Percentiles rank a stretch among this genome's conserved stretches.
Evolutionary conservation across 2,888 invertebrate species (phyloP).

Genomic region (Hypercompe scribonia): DNA sequence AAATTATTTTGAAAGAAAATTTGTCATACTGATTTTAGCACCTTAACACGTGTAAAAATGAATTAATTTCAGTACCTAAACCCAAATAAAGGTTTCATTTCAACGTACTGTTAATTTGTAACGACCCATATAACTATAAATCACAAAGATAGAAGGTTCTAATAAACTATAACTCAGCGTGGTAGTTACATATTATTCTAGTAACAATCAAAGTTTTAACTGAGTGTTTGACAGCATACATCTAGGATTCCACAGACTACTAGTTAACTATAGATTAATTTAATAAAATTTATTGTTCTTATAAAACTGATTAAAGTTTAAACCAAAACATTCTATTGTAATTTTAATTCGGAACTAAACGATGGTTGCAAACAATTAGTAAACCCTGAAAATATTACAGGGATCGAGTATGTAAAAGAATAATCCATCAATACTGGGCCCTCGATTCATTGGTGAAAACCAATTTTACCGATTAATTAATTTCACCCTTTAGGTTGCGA

Average conservation of each 20-base stretch:
- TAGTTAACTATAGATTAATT: neutral
- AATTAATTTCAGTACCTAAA: too few species aligned
- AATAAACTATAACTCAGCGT: neutral
- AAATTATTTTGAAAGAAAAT: too few species aligned
- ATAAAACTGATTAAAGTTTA: neutral
- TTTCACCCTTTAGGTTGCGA: neutral
- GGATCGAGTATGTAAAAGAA: neutral
- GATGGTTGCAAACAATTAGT: neutral
- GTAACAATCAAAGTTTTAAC: neutral
- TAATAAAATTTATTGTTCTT: slow-evolving; percentile 2
- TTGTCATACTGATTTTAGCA: too few species aligned
- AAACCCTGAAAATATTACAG: neutral
- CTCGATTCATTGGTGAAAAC: neutral
- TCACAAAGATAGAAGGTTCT: neutral
- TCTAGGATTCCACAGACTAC: neutral
- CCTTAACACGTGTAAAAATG: too few species aligned
- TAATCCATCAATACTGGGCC: neutral
- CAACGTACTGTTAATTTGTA: too few species aligned
- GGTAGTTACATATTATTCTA: neutral
- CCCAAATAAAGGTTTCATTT: too few species aligned
- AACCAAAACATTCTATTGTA: neutral
- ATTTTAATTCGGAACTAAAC: neutral
- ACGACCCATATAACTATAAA: neutral
- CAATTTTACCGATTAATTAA: neutral
- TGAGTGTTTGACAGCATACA: slow-evolving; percentile 8